A percentile compares a stretch with the other conserved stretches of the same genome.
phyloP scores from a whole-genome alignment of 2,113 vertebrate genomes.

The crab-eating macaque (Macaca fascicularis) region DNA sequence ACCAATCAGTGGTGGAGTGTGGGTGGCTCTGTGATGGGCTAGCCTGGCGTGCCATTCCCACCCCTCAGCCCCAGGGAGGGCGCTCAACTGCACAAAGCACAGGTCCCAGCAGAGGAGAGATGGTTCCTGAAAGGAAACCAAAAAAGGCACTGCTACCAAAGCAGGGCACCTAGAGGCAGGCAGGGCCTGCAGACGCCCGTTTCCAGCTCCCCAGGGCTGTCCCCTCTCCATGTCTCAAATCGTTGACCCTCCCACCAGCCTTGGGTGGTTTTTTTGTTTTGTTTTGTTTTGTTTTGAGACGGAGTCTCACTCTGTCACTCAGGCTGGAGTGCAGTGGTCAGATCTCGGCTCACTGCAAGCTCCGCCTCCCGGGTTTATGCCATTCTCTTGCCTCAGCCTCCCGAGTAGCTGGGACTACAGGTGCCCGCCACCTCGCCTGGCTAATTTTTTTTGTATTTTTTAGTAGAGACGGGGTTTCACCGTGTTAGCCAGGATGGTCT shows the following conservation, averaged over 20 bases:
- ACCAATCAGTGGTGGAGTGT: neutral
- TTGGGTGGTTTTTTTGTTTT: neutral
- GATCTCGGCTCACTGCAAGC: no score
- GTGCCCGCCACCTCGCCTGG: no score
- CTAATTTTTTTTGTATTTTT: no score
- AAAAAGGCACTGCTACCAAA: neutral
- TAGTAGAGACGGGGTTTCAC: no score
- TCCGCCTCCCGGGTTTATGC: no score
- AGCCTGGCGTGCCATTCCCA: rapidly evolving
- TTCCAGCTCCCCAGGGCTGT: neutral
- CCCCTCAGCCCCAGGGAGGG: no score
- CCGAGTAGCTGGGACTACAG: no score
- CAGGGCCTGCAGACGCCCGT: neutral
- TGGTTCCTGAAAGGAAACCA: neutral
- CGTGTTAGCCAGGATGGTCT: no score
- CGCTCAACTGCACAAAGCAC: neutral
- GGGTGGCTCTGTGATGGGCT: neutral
- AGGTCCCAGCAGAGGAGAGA: neutral
- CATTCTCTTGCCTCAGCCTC: no score
- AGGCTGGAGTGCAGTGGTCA: no score
- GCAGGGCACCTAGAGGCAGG: neutral
- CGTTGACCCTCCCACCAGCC: neutral
- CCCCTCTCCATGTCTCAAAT: neutral
- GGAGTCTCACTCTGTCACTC: no score
- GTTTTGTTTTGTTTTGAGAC: no score